These are phyloP conservation scores for Hemicordylus capensis DNA, from an alignment of 2,113 vertebrate genomes.

Conservation along the genomic window DNA sequence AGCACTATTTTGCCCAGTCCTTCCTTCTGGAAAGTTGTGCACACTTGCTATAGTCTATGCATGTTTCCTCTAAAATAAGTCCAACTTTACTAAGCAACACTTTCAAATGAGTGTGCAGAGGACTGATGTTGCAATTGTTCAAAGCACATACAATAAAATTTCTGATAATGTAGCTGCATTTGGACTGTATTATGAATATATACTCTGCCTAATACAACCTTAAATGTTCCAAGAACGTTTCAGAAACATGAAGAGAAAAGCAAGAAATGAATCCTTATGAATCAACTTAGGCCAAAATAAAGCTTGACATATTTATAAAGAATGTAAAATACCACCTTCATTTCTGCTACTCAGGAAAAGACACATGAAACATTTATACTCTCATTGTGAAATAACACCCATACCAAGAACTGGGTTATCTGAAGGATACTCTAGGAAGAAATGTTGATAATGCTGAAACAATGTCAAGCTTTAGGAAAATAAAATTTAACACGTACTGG, in stretches of 20 bases:
- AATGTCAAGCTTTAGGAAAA: conserved; percentile 4
- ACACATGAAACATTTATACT: conserved; percentile 13
- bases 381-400: conserved; percentile 8
- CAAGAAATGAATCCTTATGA: background rate
- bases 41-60: too few species aligned
- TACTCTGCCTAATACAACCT: conserved; percentile 12
- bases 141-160: background rate
- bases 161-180: background rate
- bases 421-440: conserved; percentile 13
- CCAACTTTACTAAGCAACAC: too few species aligned
- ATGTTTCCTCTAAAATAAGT: too few species aligned
- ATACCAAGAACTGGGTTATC: background rate
- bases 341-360: conserved; percentile 9
- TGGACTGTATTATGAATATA: background rate
- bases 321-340: background rate
- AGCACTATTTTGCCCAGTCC: too few species aligned
- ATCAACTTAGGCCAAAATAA: background rate
- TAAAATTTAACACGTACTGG: conserved; percentile 31
- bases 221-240: background rate
- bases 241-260: rapidly evolving
- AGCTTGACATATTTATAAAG: background rate
- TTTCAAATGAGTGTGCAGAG: too few species aligned
- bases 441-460: background rate
- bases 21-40: too few species aligned
- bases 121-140: background rate